phyloP scores from a whole-genome alignment of 1,140 invertebrate species.

The Bemisia tabaci region DNA sequence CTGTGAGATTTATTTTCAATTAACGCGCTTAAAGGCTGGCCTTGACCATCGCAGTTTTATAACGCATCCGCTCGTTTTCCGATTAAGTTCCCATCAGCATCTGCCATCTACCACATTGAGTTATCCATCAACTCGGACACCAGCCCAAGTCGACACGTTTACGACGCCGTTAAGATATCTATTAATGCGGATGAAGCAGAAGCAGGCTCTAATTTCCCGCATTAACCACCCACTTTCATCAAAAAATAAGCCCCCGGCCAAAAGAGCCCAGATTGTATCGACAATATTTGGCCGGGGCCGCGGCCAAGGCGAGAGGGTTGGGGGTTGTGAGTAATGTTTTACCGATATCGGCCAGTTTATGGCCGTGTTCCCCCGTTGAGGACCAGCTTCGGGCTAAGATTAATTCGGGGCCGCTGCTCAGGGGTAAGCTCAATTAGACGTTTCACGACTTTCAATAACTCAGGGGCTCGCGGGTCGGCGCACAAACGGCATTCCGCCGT shows the following conservation, averaged over 20 bases:
- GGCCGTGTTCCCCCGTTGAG: background rate
- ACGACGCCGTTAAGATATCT: background rate
- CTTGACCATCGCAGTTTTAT: too few species aligned
- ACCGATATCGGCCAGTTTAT: background rate
- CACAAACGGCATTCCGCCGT: background rate
- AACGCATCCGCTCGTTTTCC: too few species aligned
- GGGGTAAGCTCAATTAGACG: background rate
- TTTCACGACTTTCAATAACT: background rate
- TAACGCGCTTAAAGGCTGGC: too few species aligned
- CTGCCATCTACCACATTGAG: too few species aligned
- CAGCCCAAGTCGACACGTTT: background rate
- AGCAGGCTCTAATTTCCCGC: too few species aligned
- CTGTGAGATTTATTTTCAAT: too few species aligned
- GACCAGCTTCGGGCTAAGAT: background rate
- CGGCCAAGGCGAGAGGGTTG: background rate
- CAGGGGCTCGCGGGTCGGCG: background rate
- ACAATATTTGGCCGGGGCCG: background rate
- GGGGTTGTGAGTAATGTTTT: background rate
- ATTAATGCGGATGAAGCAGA: too few species aligned
- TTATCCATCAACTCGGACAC: too few species aligned
- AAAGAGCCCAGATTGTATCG: background rate
- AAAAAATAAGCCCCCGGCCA: background rate
- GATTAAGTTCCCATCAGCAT: too few species aligned
- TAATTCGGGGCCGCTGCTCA: background rate
- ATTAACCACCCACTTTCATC: too few species aligned